Evolutionary conservation across 2,797 vertebrate species (phyloP).

Genomic region (Myotis pilosus): DNA sequence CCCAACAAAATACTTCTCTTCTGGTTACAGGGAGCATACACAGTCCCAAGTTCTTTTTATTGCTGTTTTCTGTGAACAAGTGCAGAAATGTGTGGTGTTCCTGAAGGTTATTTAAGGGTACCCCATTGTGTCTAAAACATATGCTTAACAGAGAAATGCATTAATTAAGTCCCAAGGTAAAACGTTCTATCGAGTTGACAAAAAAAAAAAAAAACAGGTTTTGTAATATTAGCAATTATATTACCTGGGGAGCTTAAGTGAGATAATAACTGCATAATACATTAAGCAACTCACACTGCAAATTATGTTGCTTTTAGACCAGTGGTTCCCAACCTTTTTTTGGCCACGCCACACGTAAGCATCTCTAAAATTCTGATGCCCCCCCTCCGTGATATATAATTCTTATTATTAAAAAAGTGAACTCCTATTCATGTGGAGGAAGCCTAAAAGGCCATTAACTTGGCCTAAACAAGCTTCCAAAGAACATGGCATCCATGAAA

Average conservation of each 20-base stretch:
- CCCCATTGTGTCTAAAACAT: slow-evolving; percentile 63
- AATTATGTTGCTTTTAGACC: slow-evolving; percentile 71
- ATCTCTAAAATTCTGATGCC: too few species aligned
- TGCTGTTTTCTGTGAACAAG: slow-evolving; percentile 49
- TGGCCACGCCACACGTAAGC: too few species aligned
- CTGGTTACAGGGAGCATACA: background rate
- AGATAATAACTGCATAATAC: slow-evolving; percentile 68
- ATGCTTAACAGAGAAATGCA: slow-evolving; percentile 64
- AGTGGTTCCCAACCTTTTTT: too few species aligned
- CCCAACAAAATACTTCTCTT: slow-evolving; percentile 31
- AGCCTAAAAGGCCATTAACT: too few species aligned
- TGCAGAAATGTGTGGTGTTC: slow-evolving; percentile 40
- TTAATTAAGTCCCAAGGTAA: slow-evolving; percentile 70
- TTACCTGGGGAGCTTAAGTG: slow-evolving; percentile 66
- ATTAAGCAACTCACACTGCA: slow-evolving; percentile 62
- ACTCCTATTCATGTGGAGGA: too few species aligned
- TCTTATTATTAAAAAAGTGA: too few species aligned
- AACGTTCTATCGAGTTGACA: slow-evolving; percentile 70
- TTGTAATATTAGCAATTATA: slow-evolving; percentile 73
- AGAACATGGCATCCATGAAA: too few species aligned
- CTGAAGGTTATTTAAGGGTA: slow-evolving; percentile 65
- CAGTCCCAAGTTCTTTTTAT: background rate
- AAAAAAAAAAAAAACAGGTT: slow-evolving; percentile 77
- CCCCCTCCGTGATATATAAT: too few species aligned
- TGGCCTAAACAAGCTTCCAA: too few species aligned